Evolutionary conservation across 2,113 vertebrate genomes (phyloP).

Genomic region (Rhinolophus ferrumequinum): DNA sequence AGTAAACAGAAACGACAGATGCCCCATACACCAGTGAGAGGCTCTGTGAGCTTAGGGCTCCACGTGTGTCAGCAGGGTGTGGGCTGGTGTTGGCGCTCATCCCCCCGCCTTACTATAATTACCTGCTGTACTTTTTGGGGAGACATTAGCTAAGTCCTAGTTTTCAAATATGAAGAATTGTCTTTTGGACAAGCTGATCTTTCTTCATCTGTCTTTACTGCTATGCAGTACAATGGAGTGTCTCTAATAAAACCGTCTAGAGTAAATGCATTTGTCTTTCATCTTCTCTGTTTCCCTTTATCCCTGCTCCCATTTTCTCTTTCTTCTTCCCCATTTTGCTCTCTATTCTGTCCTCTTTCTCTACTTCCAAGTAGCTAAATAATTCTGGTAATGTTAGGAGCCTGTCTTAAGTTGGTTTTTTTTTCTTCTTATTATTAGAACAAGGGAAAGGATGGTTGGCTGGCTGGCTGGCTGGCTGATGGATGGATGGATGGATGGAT

Average conservation of each 20-base stretch:
- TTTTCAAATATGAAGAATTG: background rate
- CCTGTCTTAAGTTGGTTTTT: background rate
- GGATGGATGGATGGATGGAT: background rate
- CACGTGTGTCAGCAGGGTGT: too few relatives aligned
- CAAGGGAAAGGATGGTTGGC: background rate
- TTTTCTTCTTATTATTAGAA: background rate
- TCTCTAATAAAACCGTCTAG: background rate
- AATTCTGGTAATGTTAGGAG: background rate
- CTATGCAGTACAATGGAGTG: background rate
- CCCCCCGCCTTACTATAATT: rapidly evolving
- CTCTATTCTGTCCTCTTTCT: background rate
- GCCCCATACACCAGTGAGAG: too few relatives aligned
- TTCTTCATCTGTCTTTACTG: background rate
- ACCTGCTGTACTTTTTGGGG: background rate
- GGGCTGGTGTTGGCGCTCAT: rapidly evolving
- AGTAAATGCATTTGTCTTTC: background rate
- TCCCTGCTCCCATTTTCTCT: background rate
- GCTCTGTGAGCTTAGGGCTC: too few relatives aligned
- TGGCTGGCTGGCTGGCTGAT: background rate
- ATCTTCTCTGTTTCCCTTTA: background rate
- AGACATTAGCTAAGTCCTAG: background rate
- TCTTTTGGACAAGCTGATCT: background rate
- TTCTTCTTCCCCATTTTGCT: background rate
- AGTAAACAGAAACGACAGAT: too few relatives aligned
- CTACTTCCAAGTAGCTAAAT: background rate